A percentile compares a stretch with the other conserved stretches of the same genome.
Evolutionary conservation across 2,888 invertebrate species (phyloP).

Genomic region (Eledone cirrhosa): DNA sequence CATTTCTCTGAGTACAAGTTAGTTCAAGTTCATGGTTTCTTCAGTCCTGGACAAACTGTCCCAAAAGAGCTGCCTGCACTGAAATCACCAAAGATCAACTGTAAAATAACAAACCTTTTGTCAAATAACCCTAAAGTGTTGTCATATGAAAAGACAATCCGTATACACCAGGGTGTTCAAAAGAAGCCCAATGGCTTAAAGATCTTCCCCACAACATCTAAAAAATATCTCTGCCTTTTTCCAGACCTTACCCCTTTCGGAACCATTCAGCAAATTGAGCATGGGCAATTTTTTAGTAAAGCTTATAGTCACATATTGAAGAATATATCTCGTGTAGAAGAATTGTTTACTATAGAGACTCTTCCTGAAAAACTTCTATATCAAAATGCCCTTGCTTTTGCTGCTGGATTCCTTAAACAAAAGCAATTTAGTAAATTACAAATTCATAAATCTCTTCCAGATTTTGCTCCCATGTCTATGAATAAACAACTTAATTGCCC

Average conservation of each 20-base stretch:
- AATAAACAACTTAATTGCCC: not conserved
- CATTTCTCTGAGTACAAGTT: not conserved
- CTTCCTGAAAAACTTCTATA: slow-evolving; percentile 1
- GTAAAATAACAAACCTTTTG: not conserved
- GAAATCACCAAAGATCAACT: not conserved
- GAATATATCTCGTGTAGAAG: not conserved
- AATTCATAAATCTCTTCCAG: slow-evolving; percentile 11
- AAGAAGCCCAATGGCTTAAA: not conserved
- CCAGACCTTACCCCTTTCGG: slow-evolving; percentile 11
- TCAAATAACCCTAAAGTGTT: not conserved
- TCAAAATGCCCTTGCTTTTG: slow-evolving; percentile 11
- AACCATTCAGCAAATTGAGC: slow-evolving; percentile 1
- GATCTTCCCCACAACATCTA: not conserved
- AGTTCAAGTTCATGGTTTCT: slow-evolving; percentile 11
- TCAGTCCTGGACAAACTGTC: slow-evolving; percentile 9
- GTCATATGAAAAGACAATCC: not conserved
- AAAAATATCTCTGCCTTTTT: not conserved
- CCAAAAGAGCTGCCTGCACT: slow-evolving; percentile 4
- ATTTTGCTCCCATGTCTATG: slow-evolving; percentile 13
- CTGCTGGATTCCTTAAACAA: not conserved
- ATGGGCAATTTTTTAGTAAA: slow-evolving; percentile 9
- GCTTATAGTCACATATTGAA: not conserved
- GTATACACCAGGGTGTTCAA: not conserved
- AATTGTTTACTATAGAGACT: slow-evolving; percentile 2
- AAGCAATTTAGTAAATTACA: not conserved